Base-by-base conservation (phyloP, 2,888 invertebrate genomes). In the Panopea generosa region DNA sequence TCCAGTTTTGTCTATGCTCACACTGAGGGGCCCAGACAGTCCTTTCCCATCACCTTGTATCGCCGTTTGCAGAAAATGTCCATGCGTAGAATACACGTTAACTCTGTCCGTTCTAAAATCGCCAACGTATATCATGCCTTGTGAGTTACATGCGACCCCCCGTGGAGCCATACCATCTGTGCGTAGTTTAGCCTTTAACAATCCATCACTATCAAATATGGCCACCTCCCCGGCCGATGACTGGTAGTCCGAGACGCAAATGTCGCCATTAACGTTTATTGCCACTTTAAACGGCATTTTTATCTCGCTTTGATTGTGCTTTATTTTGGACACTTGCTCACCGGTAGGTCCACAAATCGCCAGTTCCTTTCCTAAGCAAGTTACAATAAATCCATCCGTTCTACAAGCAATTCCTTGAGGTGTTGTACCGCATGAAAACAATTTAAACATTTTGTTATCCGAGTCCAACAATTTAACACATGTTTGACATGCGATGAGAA, bases 111-210 rank as follows among this genome's bases (percentile, higher is more conserved):
- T 60, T 29, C 80, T 26, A 45, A 80, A 80, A 38, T 80, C 80
- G 1, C 65, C 70, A 18, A 77, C 76, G 43, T 73, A 80, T 49
- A 80, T 77, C 2, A 73, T 59, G 7, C 80, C 80, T 45, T 80
- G 80, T 14, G 47, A 38, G 29, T 60, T 77, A 55, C 72, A 80
- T 6, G 73, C 67, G 9, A 80, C 24, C 1, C 80, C 80, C 2
- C 80, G 45, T 20, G 80, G 80, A 16, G 80, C 73, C 80, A 80
- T 80, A 2, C 76, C 80, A 11, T 80, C 80, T 16, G 80, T 80
- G n/a, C 76, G 53, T 40, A 77, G 26, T 38, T 62, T 66, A 6
- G 76, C 67, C 38, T 73, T 77, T 1, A 67, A 26, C n/a, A 43
- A 33, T 3, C 80, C 80, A 2, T 65, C 56, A 33, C 27, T 47